Base-by-base conservation (phyloP, 2,797 vertebrate species). In the Artibeus jamaicensis region DNA sequence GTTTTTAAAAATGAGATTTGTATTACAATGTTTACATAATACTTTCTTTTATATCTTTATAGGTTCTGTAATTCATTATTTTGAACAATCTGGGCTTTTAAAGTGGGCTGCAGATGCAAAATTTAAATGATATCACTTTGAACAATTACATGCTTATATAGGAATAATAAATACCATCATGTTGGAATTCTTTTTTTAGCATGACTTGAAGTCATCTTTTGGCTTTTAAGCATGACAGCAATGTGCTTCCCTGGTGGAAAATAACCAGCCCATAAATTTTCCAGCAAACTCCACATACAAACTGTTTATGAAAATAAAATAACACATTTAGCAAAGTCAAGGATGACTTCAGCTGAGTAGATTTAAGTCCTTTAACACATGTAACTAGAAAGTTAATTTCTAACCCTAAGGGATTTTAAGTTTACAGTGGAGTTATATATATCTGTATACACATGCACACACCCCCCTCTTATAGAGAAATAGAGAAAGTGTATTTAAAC, bases 251-350 rank as follows among this genome's bases (percentile, higher is more conserved):
- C 71, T 97, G 84, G 22, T 83, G 94, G 84, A 91, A 95, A 88
- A 91, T 93, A 95, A 93, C 50, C 14, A 76, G 71, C 91, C 57
- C 82, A 83, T 97, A 94, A 86, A 91, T 95, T 95, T 96, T 93
- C 87, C 73, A 90, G 53, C 68, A 96, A 77, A 21, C 34, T 78
- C 76, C 55, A 85, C 19, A 44, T 14, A 81, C 67, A 71, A 94
- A 97, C 79, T 82, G 26, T 62, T 93, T 96, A 46, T 86, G 83
- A 83, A 97, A 95, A 96, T 94, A 91, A 81, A 93, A 78, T n/a
- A 86, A 89, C 53, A 37, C 89, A 57, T 92, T 95, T 92, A 76
- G 50, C 34, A 89, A 95, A 68, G 73, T 91, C 55, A 86, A 48
- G 48, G 71, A 68, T 85, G 71, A 57, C 86, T 96, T 96, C 42